Conservation (phyloP, 1,140 invertebrate genomes). For the Drosophila virilis region DNA sequence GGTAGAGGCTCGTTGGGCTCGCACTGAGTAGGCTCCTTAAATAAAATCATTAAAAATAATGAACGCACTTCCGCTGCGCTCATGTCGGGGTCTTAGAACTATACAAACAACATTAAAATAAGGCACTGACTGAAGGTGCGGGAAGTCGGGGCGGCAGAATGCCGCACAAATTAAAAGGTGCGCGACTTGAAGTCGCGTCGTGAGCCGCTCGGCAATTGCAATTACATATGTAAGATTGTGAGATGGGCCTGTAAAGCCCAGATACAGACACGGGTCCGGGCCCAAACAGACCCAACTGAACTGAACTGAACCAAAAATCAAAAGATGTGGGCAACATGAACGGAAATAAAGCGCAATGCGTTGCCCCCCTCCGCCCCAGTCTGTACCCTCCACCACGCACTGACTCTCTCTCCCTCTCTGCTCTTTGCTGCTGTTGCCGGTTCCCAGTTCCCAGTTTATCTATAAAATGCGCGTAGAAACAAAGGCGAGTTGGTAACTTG, state of each 20-base stretch:
- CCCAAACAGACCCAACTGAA: conserved; percentile 6
- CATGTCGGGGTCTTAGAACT: conserved; percentile 73
- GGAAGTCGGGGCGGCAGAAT: conserved; percentile 36
- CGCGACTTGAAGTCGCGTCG: conserved; percentile 52
- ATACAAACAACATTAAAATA: conserved; percentile 73
- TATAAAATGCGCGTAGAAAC: conserved; percentile 66
- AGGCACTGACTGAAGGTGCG: conserved; percentile 37
- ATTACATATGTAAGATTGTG: conserved; percentile 75
- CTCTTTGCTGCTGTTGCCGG: not conserved
- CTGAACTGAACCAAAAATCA: conserved; percentile 46
- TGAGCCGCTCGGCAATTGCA: conserved; percentile 69
- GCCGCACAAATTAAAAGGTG: conserved; percentile 80
- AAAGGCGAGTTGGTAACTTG: conserved; percentile 70
- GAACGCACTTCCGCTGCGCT: conserved; percentile 75
- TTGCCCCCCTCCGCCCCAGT: not conserved
- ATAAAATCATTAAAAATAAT: conserved; percentile 83
- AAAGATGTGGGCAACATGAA: conserved; percentile 71
- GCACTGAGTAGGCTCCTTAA: conserved; percentile 47
- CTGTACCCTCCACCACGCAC: not conserved
- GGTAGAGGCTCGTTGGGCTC: conserved; percentile 1
- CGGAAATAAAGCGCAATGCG: conserved; percentile 73
- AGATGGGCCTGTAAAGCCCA: conserved; percentile 27
- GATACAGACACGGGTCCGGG: conserved; percentile 4
- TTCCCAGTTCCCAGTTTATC: conserved; percentile 27
- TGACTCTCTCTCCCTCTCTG: not conserved